These are phyloP conservation scores for Lycia hirtaria DNA, from an alignment of 2,888 invertebrate genomes.

Conservation along the genomic window DNA sequence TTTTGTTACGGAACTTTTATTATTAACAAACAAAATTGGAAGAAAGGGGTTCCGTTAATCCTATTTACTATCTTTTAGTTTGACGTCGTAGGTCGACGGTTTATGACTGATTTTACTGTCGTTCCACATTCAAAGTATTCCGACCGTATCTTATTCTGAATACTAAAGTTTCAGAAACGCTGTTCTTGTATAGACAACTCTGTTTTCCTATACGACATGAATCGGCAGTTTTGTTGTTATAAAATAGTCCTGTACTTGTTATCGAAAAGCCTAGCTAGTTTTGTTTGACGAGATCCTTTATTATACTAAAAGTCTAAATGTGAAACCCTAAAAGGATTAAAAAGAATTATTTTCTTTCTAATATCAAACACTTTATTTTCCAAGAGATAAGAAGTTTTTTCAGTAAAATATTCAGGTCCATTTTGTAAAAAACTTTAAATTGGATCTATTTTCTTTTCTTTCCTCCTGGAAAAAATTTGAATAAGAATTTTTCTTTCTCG, in stretches of 20 bases:
- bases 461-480: constrained; percentile 11
- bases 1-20: constrained; percentile 24
- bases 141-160: constrained; percentile 50
- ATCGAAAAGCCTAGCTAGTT: neutral
- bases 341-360: constrained; percentile 10
- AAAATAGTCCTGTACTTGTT: neutral
- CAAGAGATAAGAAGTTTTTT: constrained; percentile 14
- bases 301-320: neutral
- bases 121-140: constrained; percentile 55
- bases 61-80: constrained; percentile 58
- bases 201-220: neutral
- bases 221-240: neutral
- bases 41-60: constrained; percentile 46
- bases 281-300: neutral
- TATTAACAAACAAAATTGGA: constrained; percentile 45
- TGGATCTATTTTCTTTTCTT: constrained; percentile 23
- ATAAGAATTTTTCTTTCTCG: constrained; percentile 9
- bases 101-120: constrained; percentile 66
- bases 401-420: constrained; percentile 18
- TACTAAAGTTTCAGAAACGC: constrained; percentile 42
- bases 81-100: constrained; percentile 53
- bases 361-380: constrained; percentile 30
- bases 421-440: constrained; percentile 30
- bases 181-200: neutral
- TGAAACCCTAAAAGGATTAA: constrained; percentile 5